Percentiles rank a stretch among this genome's conserved stretches.
phyloP scores from a whole-genome alignment of 2,113 vertebrate species.

The Thinocorus orbignyianus region DNA sequence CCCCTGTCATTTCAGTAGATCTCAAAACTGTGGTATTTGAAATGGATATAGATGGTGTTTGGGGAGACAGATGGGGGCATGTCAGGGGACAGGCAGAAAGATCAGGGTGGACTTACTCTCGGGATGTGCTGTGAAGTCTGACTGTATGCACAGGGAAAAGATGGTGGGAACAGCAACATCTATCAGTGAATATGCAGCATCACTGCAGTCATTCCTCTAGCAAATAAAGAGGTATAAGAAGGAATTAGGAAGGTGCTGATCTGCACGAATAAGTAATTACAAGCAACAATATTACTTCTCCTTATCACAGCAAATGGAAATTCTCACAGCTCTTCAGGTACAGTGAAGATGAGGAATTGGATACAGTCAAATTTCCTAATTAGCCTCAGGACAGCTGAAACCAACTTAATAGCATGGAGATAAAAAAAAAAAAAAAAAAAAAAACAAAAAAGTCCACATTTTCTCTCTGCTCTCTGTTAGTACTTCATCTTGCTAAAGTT shows the following conservation, averaged over 20 bases:
- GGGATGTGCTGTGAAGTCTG: not conserved
- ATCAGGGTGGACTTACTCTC: not conserved
- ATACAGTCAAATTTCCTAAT: constrained; percentile 9
- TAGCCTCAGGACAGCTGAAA: constrained; percentile 9
- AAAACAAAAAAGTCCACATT: accelerated
- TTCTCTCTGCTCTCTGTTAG: not conserved
- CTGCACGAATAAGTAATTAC: not conserved
- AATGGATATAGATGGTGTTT: not conserved
- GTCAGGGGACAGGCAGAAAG: not conserved
- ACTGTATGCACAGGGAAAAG: not conserved
- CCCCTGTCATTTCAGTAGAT: not conserved
- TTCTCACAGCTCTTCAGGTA: constrained; percentile 11
- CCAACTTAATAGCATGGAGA: not conserved
- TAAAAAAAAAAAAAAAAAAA: not conserved
- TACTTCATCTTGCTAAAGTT: not conserved
- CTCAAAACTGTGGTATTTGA: not conserved
- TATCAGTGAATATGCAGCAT: not conserved
- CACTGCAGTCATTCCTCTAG: not conserved
- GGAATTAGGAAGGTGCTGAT: not conserved
- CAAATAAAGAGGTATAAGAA: not conserved
- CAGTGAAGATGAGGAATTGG: constrained; percentile 14
- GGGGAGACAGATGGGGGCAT: not conserved
- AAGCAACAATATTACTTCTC: constrained; percentile 5
- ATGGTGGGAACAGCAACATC: not conserved
- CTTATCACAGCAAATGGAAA: constrained; percentile 18